These are phyloP conservation scores for Agrotis segetum DNA, from an alignment of 2,888 invertebrate species.

Conservation along the genomic window DNA sequence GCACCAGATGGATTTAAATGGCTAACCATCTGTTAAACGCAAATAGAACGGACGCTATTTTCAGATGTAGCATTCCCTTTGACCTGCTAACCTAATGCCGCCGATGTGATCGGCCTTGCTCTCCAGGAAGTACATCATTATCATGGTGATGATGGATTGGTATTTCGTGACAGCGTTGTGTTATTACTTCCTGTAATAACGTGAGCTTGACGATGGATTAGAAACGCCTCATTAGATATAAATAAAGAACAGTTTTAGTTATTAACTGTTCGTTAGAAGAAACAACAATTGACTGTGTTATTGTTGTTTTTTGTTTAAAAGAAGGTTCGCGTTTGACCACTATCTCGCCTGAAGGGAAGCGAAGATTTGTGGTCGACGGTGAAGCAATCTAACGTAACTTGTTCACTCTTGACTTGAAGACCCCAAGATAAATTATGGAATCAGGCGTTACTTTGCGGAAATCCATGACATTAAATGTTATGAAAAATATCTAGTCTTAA, in stretches of 20 bases:
- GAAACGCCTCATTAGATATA: background rate
- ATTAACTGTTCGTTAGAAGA: no score
- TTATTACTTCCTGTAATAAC: conserved; percentile 6
- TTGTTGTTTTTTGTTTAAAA: no score
- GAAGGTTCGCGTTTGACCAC: no score
- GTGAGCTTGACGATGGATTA: background rate
- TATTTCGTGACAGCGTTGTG: conserved; percentile 3
- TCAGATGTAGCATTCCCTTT: conserved; percentile 5
- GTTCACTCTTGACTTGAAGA: no score
- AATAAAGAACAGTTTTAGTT: background rate
- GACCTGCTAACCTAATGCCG: conserved; percentile 8
- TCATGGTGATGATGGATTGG: conserved; percentile 29
- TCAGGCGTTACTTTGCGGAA: no score
- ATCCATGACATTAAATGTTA: no score
- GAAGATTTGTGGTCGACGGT: no score
- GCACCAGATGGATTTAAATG: conserved; percentile 47
- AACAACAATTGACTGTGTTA: no score
- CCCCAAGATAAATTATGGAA: no score
- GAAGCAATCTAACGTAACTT: no score
- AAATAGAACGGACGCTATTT: conserved; percentile 58
- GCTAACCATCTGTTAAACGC: conserved; percentile 47
- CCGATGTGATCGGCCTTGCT: conserved; percentile 4
- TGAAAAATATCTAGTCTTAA: no score
- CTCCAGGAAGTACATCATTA: conserved; percentile 21
- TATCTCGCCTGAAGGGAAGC: no score